Base-by-base conservation (phyloP, 1,140 invertebrate species). In the Subanguina moxae region DNA sequence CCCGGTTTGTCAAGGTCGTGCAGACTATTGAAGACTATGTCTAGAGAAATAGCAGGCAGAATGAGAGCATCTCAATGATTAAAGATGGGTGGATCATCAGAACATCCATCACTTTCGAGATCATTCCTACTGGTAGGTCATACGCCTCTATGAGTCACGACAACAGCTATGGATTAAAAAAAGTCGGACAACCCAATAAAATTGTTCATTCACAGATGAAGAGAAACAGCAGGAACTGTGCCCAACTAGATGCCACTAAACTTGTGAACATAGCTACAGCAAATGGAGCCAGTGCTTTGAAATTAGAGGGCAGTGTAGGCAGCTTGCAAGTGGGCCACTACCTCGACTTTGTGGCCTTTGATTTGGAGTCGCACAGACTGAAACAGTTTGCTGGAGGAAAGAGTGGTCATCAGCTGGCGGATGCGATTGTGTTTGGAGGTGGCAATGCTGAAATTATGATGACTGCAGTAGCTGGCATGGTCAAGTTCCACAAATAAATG, bases 281-380 rank as follows among this genome's bases (percentile, higher is more conserved):
- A 19, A 78, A 73, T 58, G 78, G 76, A 45, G 80, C 80, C 17
- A 72, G 67, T 38, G 68, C 80, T 9, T 59, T 80, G 42, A 72
- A 72, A 13, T 42, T 80, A 19, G 58, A 25, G 1, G 48, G 67
- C 21, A 38, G 27, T 11, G 48, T 65, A 43, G 80, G 80, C 21
- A 45, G 59, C 61, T 59, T 80, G 30, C 30, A 65, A 32, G 62
- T 70, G 19, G 73, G 65, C 13, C n/a, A 62, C 27, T 9, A 25
- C n/a, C 38, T 74, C 21, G 73, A 76, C 30, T 69, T 73, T 66
- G 48, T 80, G 52, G 63, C 62, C 15, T 56, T 80, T 64, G 57
- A 69, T 67, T 56, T 76, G 30, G 30, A 64, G 0, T 45, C 73
- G 1, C 30, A n/a, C 15, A 30, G 52, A 9, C 27, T 76, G 30